Conservation (phyloP, 53 echinoderm and acorn worm genomes). For the Echinometra lucunter region DNA sequence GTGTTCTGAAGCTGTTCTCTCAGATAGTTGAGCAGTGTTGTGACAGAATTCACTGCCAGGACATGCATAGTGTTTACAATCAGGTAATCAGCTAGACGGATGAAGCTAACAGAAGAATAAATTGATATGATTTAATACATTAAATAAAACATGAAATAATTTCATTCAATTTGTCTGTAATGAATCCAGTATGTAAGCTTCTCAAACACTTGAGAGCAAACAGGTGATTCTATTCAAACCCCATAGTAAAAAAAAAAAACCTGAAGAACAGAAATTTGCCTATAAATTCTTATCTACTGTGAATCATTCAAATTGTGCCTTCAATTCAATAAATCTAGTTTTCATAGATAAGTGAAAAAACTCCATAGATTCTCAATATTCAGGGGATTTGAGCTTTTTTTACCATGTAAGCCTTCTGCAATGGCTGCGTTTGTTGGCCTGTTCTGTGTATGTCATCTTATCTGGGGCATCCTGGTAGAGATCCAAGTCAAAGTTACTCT, state of each 20-base stretch:
- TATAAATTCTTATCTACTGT: too few relatives aligned
- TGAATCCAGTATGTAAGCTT: neutral
- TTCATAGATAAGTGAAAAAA: too few relatives aligned
- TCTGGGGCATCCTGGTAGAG: constrained; percentile 98
- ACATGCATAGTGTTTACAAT: constrained; percentile 99
- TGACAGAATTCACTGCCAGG: constrained; percentile 96
- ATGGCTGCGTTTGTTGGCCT: constrained; percentile 97
- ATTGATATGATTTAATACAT: neutral
- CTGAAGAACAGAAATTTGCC: too few relatives aligned
- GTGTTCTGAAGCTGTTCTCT: constrained; percentile 97
- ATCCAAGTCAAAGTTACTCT: constrained; percentile 99
- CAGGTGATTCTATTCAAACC: too few relatives aligned
- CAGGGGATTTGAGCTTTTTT: neutral
- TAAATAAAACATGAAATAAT: neutral
- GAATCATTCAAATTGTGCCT: too few relatives aligned
- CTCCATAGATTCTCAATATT: neutral
- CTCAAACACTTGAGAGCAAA: neutral
- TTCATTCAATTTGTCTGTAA: neutral
- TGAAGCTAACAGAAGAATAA: constrained; percentile 76
- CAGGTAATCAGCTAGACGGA: constrained; percentile 96
- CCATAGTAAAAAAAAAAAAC: too few relatives aligned
- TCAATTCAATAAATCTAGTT: too few relatives aligned
- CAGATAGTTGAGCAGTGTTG: constrained; percentile 95
- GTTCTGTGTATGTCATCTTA: constrained; percentile 99
- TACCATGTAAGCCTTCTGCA: constrained; percentile 98